These are phyloP conservation scores for Cydia pomonella DNA, from an alignment of 1,140 invertebrate species.

Conservation along the genomic window DNA sequence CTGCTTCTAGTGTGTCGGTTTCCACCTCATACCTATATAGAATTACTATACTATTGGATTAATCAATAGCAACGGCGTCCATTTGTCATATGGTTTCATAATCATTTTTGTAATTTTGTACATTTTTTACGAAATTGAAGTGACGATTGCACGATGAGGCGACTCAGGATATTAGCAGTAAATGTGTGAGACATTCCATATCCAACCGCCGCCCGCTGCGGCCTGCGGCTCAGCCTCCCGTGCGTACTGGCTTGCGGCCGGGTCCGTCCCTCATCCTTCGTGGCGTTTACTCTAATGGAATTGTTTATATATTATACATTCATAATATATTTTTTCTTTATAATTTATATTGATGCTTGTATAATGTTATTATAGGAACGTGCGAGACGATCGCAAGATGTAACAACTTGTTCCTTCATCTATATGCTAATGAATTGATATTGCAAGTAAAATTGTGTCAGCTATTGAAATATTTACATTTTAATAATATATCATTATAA, in stretches of 20 bases:
- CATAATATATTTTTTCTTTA: constrained; percentile 30
- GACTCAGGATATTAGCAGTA: constrained; percentile 63
- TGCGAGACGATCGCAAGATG: neutral
- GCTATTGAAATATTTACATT: constrained; percentile 32
- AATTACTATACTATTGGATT: constrained; percentile 71
- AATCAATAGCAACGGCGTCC: constrained; percentile 60
- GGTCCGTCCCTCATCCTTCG: constrained; percentile 10
- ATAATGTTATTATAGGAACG: constrained; percentile 28
- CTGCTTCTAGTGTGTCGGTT: constrained; percentile 56
- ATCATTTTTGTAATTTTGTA: constrained; percentile 80
- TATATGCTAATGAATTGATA: constrained; percentile 27
- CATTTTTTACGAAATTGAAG: constrained; percentile 76
- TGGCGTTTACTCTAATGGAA: constrained; percentile 37
- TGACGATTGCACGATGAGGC: constrained; percentile 67
- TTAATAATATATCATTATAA: constrained; percentile 36
- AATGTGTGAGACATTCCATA: constrained; percentile 79
- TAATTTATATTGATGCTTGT: constrained; percentile 18
- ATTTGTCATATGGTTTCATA: constrained; percentile 66
- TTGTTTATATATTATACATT: constrained; percentile 38
- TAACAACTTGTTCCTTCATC: constrained; percentile 8
- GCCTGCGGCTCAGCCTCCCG: too few species aligned
- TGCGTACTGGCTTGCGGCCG: neutral
- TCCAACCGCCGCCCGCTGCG: constrained; percentile 46
- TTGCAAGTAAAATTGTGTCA: constrained; percentile 19
- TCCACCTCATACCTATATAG: constrained; percentile 63